Percentiles rank a stretch among this genome's conserved stretches.
These are phyloP conservation scores for Criorhina ranunculi DNA, from an alignment of 2,888 invertebrate genomes.

Conservation along the genomic window DNA sequence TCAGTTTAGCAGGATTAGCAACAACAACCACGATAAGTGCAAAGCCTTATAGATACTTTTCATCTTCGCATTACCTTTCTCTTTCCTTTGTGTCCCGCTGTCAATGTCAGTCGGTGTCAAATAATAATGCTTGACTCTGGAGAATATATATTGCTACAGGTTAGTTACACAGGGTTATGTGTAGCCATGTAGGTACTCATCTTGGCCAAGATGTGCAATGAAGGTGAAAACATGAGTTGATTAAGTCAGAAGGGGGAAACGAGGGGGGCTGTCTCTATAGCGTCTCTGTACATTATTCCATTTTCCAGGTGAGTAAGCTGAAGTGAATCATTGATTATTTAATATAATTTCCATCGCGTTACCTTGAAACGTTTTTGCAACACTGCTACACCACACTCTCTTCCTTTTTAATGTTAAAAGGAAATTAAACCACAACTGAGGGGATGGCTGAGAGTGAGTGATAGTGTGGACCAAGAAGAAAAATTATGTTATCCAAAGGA, in stretches of 20 bases:
- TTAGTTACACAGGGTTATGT: constrained; percentile 39
- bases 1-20: too few species aligned
- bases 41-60: constrained; percentile 57
- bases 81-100: constrained; percentile 21
- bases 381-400: not conserved
- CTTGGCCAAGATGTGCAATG: constrained; percentile 44
- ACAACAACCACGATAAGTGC: constrained; percentile 17
- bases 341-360: constrained; percentile 54
- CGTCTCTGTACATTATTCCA: constrained; percentile 19
- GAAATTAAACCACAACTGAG: not conserved
- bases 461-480: not conserved
- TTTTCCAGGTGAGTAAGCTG: constrained; percentile 65
- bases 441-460: not conserved
- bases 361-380: constrained; percentile 4
- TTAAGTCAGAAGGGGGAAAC: constrained; percentile 45
- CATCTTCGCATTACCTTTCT: constrained; percentile 21
- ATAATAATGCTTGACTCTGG: constrained; percentile 25
- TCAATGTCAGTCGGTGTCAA: constrained; percentile 44
- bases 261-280: not conserved
- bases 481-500: not conserved
- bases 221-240: constrained; percentile 45
- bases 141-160: constrained; percentile 43
- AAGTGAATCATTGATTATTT: constrained; percentile 70
- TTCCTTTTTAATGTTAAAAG: not conserved
- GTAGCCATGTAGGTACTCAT: not conserved